Evolutionary conservation across 2,888 invertebrate genomes (phyloP), one percentile per base, ranked within the genome.

Genomic region (Chymomyza procnemis): DNA sequence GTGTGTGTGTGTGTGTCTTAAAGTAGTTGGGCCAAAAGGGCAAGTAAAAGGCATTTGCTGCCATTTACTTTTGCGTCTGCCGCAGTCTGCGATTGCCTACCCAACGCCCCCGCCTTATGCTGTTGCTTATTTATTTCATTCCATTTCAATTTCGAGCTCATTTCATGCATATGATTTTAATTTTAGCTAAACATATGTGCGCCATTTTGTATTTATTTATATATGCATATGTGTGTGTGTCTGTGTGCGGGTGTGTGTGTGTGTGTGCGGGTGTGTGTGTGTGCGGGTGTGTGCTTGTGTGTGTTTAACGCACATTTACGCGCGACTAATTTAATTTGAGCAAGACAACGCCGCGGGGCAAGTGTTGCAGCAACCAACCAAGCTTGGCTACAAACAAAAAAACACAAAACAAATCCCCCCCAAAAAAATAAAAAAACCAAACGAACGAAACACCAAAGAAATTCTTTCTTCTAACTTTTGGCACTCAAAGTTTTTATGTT

Each of bases 151-250:
- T 86, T 86, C 70, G 82, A 80, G 85, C 81, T 81, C 82, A 81
- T 84, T 86, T 81, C 81, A 81, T 86, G 81, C 81, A 81, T 81
- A 81, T 81, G 85, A 81, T 81, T 84, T 81, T 81, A 86, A 81
- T 81, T 81, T 81, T 75, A 66, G 64, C 75, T 69, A 69, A 71
- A 71, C 76, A 80, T 74, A 65, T 56, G 54, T 21, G 21, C 26
- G 9, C 55, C 14, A 52, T 52, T 52, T 52, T 52, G 16, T 52
- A 18, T 14, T 18, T 55, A 55, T 55, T 5, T 52, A 19, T 26
- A 26, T 26, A 26, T 26, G 26, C 26, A 26, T 8, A 26, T 26
- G 3, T 52, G 3, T 12, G 55, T 55, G 26, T 19, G 22, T 19
- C 2, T n/a, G 26, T 22, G 0, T 18, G 3, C 18, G 18, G 3